A percentile compares a stretch with the other conserved stretches of the same genome.
phyloP scores from a whole-genome alignment of 2,797 vertebrate genomes.

The Lepidocolaptes lacrymiger region DNA sequence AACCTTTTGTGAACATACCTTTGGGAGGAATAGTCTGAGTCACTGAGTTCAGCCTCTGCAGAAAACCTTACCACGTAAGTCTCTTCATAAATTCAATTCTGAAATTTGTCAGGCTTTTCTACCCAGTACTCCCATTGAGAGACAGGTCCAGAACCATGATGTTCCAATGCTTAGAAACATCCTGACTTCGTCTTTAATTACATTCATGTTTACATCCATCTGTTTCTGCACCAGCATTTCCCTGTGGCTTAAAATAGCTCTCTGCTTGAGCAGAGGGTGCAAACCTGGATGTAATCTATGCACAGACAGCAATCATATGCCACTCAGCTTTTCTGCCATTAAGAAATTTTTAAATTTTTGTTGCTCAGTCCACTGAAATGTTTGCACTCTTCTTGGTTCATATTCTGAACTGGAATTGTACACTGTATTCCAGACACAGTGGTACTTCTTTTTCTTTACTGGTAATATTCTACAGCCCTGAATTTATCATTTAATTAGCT shows the following conservation, averaged over 20 bases:
- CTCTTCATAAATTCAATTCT: background rate
- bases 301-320: background rate
- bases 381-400: background rate
- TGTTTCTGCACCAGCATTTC: background rate
- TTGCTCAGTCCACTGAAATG: background rate
- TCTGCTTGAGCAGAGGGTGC: background rate
- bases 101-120: background rate
- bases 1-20: background rate
- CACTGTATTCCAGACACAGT: background rate
- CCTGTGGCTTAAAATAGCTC: constrained; percentile 7
- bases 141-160: background rate
- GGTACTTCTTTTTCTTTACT: background rate
- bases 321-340: background rate
- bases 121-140: background rate
- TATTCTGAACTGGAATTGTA: background rate
- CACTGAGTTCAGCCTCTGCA: background rate
- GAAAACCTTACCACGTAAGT: background rate
- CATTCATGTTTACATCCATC: constrained; percentile 10
- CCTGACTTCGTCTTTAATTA: background rate
- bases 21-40: background rate
- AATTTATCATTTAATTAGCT: background rate
- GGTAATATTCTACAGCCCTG: background rate
- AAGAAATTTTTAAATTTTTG: background rate
- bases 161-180: background rate
- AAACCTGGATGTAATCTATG: background rate